Conservation (phyloP, 2,113 vertebrate genomes). For the Eretmochelys imbricata region DNA sequence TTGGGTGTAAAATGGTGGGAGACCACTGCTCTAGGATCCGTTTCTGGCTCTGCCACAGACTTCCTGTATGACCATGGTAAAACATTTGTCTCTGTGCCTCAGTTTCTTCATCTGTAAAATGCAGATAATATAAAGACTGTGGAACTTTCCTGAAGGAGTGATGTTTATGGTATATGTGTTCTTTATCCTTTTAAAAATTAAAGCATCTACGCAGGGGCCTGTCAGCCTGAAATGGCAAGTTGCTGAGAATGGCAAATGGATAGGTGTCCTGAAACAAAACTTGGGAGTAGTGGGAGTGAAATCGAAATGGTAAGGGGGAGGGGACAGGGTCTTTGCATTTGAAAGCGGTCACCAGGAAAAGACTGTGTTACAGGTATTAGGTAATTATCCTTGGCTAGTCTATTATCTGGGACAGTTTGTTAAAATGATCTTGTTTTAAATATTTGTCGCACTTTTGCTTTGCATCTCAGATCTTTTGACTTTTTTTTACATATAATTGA, state of each 20-base stretch:
- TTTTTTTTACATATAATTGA: neutral
- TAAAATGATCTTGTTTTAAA: neutral
- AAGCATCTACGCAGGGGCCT: neutral
- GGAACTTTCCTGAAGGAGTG: neutral
- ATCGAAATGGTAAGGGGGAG: accelerated
- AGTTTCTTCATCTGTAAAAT: neutral
- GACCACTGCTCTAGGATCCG: neutral
- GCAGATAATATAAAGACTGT: neutral
- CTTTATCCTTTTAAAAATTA: neutral
- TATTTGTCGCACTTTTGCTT: neutral
- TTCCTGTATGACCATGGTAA: neutral
- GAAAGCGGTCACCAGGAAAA: accelerated
- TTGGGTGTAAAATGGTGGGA: too few species aligned
- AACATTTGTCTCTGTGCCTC: neutral
- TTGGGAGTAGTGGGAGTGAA: neutral
- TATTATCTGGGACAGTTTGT: neutral
- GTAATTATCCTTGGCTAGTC: accelerated
- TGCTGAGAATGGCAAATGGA: neutral
- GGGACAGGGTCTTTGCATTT: neutral
- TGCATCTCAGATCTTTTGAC: neutral
- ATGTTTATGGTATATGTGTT: neutral
- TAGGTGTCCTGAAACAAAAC: neutral
- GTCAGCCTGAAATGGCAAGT: neutral
- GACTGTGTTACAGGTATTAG: neutral
- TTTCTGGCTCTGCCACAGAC: neutral